Conservation (phyloP, 2,113 vertebrate species). For the Heterotilapia buettikoferi region DNA sequence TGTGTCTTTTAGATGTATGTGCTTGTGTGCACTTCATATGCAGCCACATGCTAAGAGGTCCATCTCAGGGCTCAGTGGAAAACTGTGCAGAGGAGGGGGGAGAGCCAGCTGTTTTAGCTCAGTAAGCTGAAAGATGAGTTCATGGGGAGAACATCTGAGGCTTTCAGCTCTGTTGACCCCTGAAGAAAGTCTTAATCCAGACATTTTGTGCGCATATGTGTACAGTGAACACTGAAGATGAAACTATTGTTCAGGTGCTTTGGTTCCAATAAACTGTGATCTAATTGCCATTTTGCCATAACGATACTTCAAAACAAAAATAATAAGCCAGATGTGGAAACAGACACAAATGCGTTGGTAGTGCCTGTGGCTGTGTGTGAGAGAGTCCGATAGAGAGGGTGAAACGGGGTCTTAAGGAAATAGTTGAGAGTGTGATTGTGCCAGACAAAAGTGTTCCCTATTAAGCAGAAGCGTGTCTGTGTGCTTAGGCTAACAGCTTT, state of each 20-base stretch:
- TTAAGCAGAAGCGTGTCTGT: conserved; percentile 18
- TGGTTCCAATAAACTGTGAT: conserved; percentile 20
- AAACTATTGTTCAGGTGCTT: not conserved
- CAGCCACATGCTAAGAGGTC: conserved; percentile 19
- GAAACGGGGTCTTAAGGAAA: not conserved
- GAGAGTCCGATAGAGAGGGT: not conserved
- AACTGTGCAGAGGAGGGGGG: conserved; percentile 18
- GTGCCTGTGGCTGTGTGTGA: not conserved
- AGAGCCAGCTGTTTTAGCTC: conserved; percentile 58
- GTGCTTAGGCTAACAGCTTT: conserved; percentile 22
- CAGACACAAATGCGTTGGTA: conserved; percentile 22
- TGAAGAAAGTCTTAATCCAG: conserved; percentile 34
- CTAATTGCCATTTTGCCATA: conserved; percentile 18
- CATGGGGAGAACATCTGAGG: conserved; percentile 50
- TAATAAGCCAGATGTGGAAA: conserved; percentile 12
- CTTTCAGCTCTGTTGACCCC: conserved; percentile 25
- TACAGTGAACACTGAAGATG: not conserved
- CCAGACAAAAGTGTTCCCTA: not conserved
- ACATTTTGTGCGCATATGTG: conserved; percentile 2
- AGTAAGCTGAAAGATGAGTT: conserved; percentile 49
- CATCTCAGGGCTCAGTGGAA: conserved; percentile 16
- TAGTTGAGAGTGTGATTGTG: not conserved
- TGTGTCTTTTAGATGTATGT: not conserved
- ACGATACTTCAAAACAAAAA: not conserved
- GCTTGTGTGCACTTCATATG: not conserved